These are phyloP conservation scores for Clarias magur DNA, from an alignment of 2,113 vertebrate species.

Conservation along the genomic window DNA sequence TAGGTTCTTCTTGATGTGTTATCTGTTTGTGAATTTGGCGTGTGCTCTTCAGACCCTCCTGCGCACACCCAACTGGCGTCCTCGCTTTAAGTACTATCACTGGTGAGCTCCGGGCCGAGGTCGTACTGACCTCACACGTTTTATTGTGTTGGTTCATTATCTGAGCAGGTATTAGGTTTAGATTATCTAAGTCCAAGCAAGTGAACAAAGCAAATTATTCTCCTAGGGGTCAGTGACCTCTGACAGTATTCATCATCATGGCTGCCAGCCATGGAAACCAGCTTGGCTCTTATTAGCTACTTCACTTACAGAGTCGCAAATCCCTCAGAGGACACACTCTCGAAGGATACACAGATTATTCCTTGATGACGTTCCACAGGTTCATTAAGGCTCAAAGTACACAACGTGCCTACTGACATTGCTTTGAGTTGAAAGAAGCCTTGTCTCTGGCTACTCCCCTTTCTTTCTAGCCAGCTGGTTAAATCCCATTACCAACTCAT, in stretches of 20 bases:
- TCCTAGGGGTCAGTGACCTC: neutral
- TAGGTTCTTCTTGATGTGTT: conserved; percentile 98
- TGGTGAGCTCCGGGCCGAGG: conserved; percentile 59
- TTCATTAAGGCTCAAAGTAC: neutral
- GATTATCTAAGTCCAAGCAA: neutral
- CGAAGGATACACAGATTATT: neutral
- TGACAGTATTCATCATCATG: conserved; percentile 1
- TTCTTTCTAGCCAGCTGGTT: neutral
- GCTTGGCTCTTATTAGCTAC: neutral
- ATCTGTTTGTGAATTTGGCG: conserved; percentile 95
- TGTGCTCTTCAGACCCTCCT: conserved; percentile 92
- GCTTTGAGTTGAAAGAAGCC: neutral
- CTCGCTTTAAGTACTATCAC: conserved; percentile 73
- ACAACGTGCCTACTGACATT: neutral
- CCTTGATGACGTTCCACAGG: neutral
- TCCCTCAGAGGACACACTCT: conserved; percentile 7
- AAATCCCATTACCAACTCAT: conserved; percentile 16
- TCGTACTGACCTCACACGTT: neutral
- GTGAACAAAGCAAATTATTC: neutral
- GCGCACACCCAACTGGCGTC: conserved; percentile 92
- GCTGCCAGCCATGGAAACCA: conserved; percentile 3
- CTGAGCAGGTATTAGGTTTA: neutral
- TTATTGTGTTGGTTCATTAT: neutral
- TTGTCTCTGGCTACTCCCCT: neutral
- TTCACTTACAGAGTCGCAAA: conserved; percentile 15